Conservation (phyloP, 2,113 vertebrate species). For the Peromyscus leucopus region DNA sequence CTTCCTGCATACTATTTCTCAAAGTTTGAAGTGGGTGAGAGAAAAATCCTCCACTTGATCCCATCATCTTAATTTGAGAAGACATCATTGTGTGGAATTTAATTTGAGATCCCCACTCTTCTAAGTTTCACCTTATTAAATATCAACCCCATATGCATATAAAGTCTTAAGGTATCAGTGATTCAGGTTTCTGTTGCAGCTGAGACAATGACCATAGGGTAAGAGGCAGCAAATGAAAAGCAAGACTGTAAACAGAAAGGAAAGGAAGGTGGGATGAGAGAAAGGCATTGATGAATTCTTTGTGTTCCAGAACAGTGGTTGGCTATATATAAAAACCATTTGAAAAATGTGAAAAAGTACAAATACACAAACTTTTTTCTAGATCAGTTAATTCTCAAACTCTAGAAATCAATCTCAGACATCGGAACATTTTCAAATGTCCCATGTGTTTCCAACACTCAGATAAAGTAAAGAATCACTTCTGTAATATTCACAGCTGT, state of each 20-base stretch:
- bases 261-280: not conserved
- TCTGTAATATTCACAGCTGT: not conserved
- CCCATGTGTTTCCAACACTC: not conserved
- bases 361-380: not conserved
- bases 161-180: not conserved
- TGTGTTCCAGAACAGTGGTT: not conserved
- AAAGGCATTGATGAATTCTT: not conserved
- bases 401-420: not conserved
- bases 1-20: not conserved
- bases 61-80: not conserved
- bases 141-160: not conserved
- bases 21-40: not conserved
- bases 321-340: accelerated
- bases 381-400: not conserved
- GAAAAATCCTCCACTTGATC: not conserved
- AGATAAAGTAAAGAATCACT: not conserved
- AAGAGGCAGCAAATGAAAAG: not conserved
- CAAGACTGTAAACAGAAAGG: not conserved
- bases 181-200: not conserved
- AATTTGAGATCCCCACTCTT: not conserved
- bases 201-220: accelerated
- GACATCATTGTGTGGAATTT: not conserved
- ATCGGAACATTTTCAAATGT: not conserved
- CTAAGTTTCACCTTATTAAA: not conserved
- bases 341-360: too few relatives aligned